These are phyloP conservation scores for Cygnus olor DNA, from an alignment of 2,797 vertebrate genomes.

Conservation along the genomic window DNA sequence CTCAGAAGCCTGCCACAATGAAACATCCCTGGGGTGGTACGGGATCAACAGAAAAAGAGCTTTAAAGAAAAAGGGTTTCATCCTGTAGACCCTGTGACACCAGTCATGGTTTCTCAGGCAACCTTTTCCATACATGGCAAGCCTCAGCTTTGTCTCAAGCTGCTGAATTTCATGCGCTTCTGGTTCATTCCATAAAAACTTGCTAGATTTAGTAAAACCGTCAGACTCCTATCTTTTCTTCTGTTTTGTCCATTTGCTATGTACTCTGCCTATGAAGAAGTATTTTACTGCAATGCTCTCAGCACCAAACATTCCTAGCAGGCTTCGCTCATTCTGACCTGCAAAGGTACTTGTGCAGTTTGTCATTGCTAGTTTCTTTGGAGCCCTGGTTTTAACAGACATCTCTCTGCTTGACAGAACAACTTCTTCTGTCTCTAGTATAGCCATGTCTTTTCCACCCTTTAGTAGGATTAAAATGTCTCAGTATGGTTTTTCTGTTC, in stretches of 20 bases:
- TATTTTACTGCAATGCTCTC: background rate
- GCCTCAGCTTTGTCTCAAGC: background rate
- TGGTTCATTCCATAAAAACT: background rate
- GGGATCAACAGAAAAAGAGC: background rate
- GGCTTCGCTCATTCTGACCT: background rate
- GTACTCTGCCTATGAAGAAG: background rate
- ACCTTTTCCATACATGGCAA: accelerated
- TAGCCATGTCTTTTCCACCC: background rate
- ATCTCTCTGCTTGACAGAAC: background rate
- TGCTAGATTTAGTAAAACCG: background rate
- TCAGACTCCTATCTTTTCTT: background rate
- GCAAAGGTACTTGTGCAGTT: background rate
- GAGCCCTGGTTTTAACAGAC: background rate
- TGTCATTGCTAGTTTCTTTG: background rate
- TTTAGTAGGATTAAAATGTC: background rate
- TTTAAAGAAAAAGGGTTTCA: background rate
- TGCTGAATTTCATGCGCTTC: background rate
- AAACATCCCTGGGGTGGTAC: background rate
- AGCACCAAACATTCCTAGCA: no score
- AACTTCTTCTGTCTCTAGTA: background rate
- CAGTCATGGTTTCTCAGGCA: background rate
- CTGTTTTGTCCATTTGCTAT: background rate
- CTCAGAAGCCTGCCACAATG: background rate
- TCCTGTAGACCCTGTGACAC: background rate
- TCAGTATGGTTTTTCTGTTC: background rate